Percentiles rank a stretch among this genome's conserved stretches.
These are phyloP conservation scores for Ashinkailepas kermadecensis DNA, from an alignment of 2,888 invertebrate species.

Conservation along the genomic window DNA sequence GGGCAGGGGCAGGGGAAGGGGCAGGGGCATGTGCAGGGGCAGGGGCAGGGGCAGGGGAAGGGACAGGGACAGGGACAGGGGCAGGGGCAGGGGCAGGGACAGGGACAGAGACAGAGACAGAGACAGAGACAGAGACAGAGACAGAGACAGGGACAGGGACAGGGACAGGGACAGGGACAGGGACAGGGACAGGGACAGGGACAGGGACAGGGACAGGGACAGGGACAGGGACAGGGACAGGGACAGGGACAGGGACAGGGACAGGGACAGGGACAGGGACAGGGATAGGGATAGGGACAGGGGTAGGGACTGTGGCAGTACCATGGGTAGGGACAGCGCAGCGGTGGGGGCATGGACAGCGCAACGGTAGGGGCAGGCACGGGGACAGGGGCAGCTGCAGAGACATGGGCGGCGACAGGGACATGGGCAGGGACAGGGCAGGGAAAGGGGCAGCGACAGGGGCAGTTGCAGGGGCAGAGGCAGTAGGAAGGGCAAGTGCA, in stretches of 20 bases:
- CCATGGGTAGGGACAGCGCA: not conserved
- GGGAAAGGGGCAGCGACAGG: too few relatives aligned
- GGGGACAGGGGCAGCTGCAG: too few relatives aligned
- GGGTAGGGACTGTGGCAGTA: not conserved
- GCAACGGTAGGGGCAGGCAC: too few relatives aligned
- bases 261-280: not conserved
- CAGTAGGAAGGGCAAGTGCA: too few relatives aligned
- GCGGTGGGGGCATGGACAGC: too few relatives aligned
- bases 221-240: not conserved
- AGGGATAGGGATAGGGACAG: not conserved
- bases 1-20: too few relatives aligned
- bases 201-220: not conserved
- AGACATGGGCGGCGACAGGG: too few relatives aligned
- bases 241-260: too few relatives aligned
- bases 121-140: not conserved
- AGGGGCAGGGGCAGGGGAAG: not conserved
- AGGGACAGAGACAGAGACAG: not conserved
- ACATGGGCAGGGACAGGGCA: too few relatives aligned
- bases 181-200: not conserved
- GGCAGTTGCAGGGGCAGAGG: too few relatives aligned
- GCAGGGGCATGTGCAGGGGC: too few relatives aligned
- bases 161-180: not conserved
- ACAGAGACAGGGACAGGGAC: not conserved
- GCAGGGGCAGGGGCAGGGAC: too few relatives aligned
- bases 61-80: not conserved